Base-by-base conservation (phyloP, 2,888 invertebrate species). In the Dorcus hopei region DNA sequence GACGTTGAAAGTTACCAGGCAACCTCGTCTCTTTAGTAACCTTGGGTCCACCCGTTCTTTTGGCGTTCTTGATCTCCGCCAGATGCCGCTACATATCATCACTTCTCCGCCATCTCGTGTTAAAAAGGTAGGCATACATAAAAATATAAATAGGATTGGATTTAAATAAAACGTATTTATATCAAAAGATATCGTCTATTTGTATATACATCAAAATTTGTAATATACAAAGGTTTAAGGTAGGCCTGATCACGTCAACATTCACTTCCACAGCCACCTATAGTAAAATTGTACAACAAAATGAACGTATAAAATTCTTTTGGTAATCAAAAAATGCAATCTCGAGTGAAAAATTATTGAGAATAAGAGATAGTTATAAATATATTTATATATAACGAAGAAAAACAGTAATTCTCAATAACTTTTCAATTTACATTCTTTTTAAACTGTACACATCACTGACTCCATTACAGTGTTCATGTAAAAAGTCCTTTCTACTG, bases 101-200 rank as follows among this genome's bases (percentile, higher is more conserved):
- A n/a, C n/a, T n/a, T n/a, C n/a, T n/a, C n/a, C n/a, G n/a, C n/a
- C n/a, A n/a, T n/a, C n/a, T n/a, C n/a, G n/a, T n/a, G n/a, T n/a
- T n/a, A n/a, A n/a, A n/a, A n/a, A n/a, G n/a, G n/a, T n/a, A n/a
- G n/a, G n/a, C n/a, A n/a, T n/a, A n/a, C n/a, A n/a, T n/a, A n/a
- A n/a, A 89, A 57, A 41, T 41, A 11, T 4, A 41, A 14, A 42
- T 8, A 42, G 16, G 5, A 7, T 42, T 7, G 11, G 11, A 42
- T 14, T 42, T 42, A 14, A 16, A 14, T 16, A 42, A 42, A 41
- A 11, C 6, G 14, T 41, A 11, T 41, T 41, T 11, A 41, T 41
- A 41, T 41, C 41, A 41, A 41, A 41, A 41, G 14, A 41, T 41
- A 41, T 49, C 61, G 57, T 62, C 52, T 59, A 55, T 54, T 54